Percentiles rank a stretch among this genome's conserved stretches.
phyloP scores from a whole-genome alignment of 2,113 vertebrate genomes.

The Thomomys bottae region DNA sequence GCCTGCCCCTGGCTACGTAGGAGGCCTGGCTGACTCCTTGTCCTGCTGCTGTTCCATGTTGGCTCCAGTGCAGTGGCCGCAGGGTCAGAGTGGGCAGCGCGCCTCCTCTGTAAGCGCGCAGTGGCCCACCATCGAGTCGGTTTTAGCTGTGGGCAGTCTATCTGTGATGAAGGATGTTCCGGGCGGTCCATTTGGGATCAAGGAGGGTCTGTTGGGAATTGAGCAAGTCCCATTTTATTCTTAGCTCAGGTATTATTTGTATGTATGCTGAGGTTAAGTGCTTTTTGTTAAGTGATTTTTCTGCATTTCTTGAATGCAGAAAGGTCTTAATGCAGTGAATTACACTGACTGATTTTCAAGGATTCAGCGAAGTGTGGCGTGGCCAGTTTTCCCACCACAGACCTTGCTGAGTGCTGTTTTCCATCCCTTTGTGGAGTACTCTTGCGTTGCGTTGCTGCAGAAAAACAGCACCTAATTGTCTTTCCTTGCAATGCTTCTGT shows the following conservation, averaged over 20 bases:
- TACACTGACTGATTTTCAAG: not conserved
- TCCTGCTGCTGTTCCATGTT: not conserved
- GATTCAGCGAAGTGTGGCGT: accelerated
- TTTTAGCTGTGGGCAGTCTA: not conserved
- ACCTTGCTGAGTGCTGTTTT: not conserved
- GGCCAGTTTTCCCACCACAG: not conserved
- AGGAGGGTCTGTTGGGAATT: not conserved
- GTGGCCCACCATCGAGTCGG: accelerated
- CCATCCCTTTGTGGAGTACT: not conserved
- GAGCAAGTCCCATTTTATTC: not conserved
- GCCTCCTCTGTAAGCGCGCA: accelerated
- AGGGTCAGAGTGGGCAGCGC: not conserved
- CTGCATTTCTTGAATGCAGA: not conserved
- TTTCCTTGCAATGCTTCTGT: not conserved
- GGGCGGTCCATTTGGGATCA: not conserved
- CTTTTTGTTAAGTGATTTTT: not conserved
- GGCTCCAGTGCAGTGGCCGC: accelerated
- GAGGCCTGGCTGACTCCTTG: too few relatives aligned
- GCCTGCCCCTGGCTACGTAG: not conserved
- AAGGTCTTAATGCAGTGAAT: not conserved
- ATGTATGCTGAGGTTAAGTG: too few relatives aligned
- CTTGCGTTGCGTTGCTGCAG: not conserved
- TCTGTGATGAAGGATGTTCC: too few relatives aligned
- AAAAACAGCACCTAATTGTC: not conserved
- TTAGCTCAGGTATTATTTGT: not conserved